Conservation (phyloP, 92 coral and sea anemone genomes). For the Phenganax stokvisi region DNA sequence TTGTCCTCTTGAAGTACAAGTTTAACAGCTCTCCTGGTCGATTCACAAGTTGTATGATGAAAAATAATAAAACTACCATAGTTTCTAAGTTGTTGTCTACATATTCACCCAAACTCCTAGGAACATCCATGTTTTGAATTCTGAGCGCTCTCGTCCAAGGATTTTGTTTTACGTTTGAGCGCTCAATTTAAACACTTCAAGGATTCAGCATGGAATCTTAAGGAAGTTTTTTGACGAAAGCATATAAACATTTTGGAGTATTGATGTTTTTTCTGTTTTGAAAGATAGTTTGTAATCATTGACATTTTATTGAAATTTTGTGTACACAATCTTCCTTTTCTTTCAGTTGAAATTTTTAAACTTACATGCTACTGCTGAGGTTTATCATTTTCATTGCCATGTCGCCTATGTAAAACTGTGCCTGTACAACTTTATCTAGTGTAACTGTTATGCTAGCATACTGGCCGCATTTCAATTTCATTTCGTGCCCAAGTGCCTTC, state of each 20-base stretch:
- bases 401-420: no score
- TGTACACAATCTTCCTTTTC: neutral
- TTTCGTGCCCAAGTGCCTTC: no score
- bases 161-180: constrained; percentile 2
- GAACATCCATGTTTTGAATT: constrained; percentile 1
- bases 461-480: no score
- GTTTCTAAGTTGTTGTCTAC: neutral
- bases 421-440: no score
- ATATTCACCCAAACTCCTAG: neutral
- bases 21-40: neutral
- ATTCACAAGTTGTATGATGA: neutral
- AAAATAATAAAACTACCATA: neutral
- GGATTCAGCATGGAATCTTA: neutral
- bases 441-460: no score
- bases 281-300: neutral
- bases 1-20: neutral
- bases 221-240: neutral
- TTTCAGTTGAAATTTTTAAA: no score
- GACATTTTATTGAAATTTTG: neutral
- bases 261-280: neutral
- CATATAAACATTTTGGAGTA: neutral
- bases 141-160: constrained; percentile 5
- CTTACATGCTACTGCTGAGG: no score
- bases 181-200: constrained; percentile 1
- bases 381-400: no score